These are phyloP conservation scores for Amitus sp. DNA, from an alignment of 2,888 invertebrate genomes.

Conservation along the genomic window DNA sequence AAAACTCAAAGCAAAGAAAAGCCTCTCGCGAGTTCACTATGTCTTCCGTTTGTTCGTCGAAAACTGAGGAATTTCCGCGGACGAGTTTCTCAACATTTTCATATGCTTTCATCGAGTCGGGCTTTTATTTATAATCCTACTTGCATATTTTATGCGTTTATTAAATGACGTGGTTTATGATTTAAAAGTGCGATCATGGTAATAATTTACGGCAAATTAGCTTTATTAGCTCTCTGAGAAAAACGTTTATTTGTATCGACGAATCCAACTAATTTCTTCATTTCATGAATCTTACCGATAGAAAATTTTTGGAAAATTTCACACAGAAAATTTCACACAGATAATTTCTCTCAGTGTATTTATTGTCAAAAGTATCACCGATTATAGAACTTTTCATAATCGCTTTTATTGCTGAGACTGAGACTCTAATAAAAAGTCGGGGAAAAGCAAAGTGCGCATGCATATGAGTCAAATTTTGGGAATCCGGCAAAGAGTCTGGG, in stretches of 20 bases:
- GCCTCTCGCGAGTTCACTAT: too few relatives aligned
- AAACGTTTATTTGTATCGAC: not conserved
- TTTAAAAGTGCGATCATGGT: constrained; percentile 13
- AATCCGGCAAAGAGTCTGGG: constrained; percentile 14
- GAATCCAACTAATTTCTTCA: not conserved
- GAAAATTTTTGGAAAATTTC: too few relatives aligned
- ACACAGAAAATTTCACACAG: too few relatives aligned
- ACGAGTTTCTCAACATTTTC: not conserved
- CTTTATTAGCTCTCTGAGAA: constrained; percentile 2
- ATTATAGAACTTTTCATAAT: not conserved
- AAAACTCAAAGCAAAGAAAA: not conserved
- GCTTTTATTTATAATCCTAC: not conserved
- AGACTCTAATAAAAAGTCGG: constrained; percentile 13
- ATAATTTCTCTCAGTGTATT: constrained; percentile 10
- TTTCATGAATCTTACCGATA: too few relatives aligned
- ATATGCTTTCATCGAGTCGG: not conserved
- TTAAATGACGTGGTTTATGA: not conserved
- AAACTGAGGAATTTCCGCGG: not conserved
- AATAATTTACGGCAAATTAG: constrained; percentile 13
- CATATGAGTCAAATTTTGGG: constrained; percentile 20
- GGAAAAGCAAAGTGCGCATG: constrained; percentile 6
- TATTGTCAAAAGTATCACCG: not conserved
- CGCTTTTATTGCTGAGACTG: constrained; percentile 8
- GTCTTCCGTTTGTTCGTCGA: not conserved
- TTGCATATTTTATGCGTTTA: not conserved